Evolutionary conservation across 2,888 invertebrate species (phyloP).

Genomic region (Clostera curtula): DNA sequence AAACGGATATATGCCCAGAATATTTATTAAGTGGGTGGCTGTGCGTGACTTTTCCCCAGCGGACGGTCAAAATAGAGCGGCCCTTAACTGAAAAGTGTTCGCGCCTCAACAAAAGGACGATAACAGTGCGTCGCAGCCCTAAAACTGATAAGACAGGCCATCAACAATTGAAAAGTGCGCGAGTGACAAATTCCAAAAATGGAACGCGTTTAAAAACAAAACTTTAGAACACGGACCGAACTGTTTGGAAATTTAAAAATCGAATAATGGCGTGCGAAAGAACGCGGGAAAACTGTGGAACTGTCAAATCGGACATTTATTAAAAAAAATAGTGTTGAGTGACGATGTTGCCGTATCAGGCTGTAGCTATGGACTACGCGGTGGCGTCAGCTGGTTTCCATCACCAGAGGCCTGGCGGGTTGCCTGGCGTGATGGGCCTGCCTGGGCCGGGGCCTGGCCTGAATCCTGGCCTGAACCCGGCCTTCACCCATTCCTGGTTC

Average conservation of each 20-base stretch:
- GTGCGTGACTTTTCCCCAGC: slow-evolving; percentile 73
- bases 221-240: slow-evolving; percentile 16
- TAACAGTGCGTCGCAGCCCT: too few species aligned
- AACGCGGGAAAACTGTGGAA: slow-evolving; percentile 37
- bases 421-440: slow-evolving; percentile 75
- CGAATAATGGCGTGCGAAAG: slow-evolving; percentile 36
- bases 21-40: slow-evolving; percentile 77
- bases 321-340: slow-evolving; percentile 32
- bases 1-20: slow-evolving; percentile 77
- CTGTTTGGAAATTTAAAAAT: slow-evolving; percentile 24
- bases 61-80: slow-evolving; percentile 62
- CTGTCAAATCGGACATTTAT: slow-evolving; percentile 31
- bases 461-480: slow-evolving; percentile 76
- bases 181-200: slow-evolving; percentile 25
- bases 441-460: slow-evolving; percentile 66
- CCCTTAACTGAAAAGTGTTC: slow-evolving; percentile 56
- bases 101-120: slow-evolving; percentile 26
- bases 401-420: slow-evolving; percentile 69
- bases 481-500: slow-evolving; percentile 96
- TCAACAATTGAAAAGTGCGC: slow-evolving; percentile 14
- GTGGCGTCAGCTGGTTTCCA: slow-evolving; percentile 72
- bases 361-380: slow-evolving; percentile 91
- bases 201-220: slow-evolving; percentile 19
- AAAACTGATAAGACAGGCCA: slow-evolving; percentile 16
- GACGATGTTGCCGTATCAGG: slow-evolving; percentile 90